Evolutionary conservation across 1,140 invertebrate genomes (phyloP), one percentile per base, ranked within the genome.

Genomic region (Drosophila parabipectinata): DNA sequence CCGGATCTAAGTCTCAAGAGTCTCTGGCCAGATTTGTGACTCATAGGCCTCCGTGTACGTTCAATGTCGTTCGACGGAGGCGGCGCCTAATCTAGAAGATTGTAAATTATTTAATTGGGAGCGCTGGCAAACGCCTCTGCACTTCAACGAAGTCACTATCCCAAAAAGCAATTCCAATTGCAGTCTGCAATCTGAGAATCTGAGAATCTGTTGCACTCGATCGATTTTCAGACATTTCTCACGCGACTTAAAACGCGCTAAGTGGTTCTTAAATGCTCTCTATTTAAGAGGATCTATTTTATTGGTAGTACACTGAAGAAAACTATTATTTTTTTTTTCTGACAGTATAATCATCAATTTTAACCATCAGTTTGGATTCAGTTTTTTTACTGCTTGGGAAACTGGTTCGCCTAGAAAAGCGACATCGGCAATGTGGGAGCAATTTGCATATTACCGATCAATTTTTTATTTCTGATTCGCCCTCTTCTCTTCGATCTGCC

Each of bases 71-170:
- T 15, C 37, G 45, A 41, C 57, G 71, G 67, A 61, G 71, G 71
- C 71, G 72, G 72, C 72, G 72, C 72, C 72, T 75, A 75, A 75
- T 75, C 72, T 75, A 74, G 61, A 75, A 74, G 56, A 75, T 75
- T 75, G 72, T 75, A 75, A 75, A 75, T 75, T 75, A 75, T 75
- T 75, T 75, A 75, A 75, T 75, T 75, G 72, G 72, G 72, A 75
- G 72, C 72, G 72, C 61, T 74, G 51, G 34, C 18, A 54, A 55
- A 73, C 72, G 72, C 72, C 72, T 75, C 67, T 71, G 67, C 67
- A 69, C 10, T 8, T 57, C 26, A 7, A 7, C 26, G 39, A 28
- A 15, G 15, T 34, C 41, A 18, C 48, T 28, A 21, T 26, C 18
- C 41, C 44, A 10, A 47, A 47, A 44, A 47, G 44, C 18, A 18